Conservation (phyloP, 2,113 vertebrate genomes). For the Dinomys branickii region DNA sequence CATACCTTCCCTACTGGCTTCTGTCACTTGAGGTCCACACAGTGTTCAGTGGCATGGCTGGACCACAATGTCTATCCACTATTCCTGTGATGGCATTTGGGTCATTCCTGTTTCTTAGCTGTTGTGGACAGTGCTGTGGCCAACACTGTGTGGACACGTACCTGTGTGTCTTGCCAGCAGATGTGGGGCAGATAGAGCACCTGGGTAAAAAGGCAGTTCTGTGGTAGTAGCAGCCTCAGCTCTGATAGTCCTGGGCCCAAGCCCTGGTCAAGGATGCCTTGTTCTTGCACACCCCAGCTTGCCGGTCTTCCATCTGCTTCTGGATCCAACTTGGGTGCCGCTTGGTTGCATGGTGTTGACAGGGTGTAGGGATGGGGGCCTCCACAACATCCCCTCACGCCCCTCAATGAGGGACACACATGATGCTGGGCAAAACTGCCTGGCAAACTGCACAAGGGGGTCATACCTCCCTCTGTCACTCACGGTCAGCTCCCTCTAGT, state of each 20-base stretch:
- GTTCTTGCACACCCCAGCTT: background rate
- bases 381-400: background rate
- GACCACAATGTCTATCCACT: fast-evolving
- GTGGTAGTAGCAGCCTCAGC: fast-evolving
- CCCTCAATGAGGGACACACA: fast-evolving
- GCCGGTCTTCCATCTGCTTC: background rate
- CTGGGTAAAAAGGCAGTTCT: fast-evolving
- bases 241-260: no score
- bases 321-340: background rate
- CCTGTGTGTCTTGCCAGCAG: background rate
- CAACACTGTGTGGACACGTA: fast-evolving
- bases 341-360: no score
- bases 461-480: background rate
- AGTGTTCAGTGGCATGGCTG: fast-evolving
- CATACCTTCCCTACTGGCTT: background rate
- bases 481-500: background rate
- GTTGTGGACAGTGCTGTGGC: fast-evolving
- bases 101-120: fast-evolving
- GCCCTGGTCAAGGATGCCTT: fast-evolving
- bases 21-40: background rate
- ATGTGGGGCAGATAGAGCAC: fast-evolving
- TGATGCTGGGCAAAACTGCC: background rate
- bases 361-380: fast-evolving
- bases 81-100: fast-evolving
- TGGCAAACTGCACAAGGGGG: fast-evolving